phyloP scores from a whole-genome alignment of 92 coral and sea anemone species.

The Epizoanthus illoricatus region DNA sequence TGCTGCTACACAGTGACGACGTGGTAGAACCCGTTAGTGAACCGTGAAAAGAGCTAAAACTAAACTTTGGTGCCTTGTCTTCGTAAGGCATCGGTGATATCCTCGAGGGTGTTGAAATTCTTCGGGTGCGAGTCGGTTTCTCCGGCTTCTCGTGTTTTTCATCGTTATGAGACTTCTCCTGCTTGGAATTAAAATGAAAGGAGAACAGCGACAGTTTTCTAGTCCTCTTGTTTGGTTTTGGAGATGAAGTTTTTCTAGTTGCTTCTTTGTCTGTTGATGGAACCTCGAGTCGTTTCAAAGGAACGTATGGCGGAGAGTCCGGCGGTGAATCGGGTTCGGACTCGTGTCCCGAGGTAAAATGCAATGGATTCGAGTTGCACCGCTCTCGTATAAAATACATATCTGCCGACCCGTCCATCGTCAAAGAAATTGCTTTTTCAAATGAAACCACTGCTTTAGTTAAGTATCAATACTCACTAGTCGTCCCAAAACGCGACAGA shows the following conservation, averaged over 20 bases:
- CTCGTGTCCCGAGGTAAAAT: slow-evolving; percentile 80
- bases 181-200: slow-evolving; percentile 71
- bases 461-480: not conserved
- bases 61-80: slow-evolving; percentile 40
- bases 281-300: slow-evolving; percentile 30
- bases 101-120: slow-evolving; percentile 52
- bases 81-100: slow-evolving; percentile 34
- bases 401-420: slow-evolving; percentile 34
- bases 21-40: slow-evolving; percentile 40
- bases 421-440: not conserved
- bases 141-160: slow-evolving; percentile 56
- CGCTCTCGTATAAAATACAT: slow-evolving; percentile 48
- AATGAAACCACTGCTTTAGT: not conserved
- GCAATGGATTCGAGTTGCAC: slow-evolving; percentile 59
- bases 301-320: slow-evolving; percentile 27
- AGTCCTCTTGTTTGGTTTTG: slow-evolving; percentile 66
- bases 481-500: not conserved
- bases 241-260: slow-evolving; percentile 46
- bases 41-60: slow-evolving; percentile 59
- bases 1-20: slow-evolving; percentile 45
- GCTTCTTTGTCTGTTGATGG: slow-evolving; percentile 34
- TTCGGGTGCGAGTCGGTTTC: slow-evolving; percentile 42
- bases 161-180: slow-evolving; percentile 54
- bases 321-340: slow-evolving; percentile 38
- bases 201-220: slow-evolving; percentile 83